Percentiles rank a stretch among this genome's conserved stretches.
phyloP scores from a whole-genome alignment of 2,797 vertebrate species.

The Triplophysa yarkandensis region DNA sequence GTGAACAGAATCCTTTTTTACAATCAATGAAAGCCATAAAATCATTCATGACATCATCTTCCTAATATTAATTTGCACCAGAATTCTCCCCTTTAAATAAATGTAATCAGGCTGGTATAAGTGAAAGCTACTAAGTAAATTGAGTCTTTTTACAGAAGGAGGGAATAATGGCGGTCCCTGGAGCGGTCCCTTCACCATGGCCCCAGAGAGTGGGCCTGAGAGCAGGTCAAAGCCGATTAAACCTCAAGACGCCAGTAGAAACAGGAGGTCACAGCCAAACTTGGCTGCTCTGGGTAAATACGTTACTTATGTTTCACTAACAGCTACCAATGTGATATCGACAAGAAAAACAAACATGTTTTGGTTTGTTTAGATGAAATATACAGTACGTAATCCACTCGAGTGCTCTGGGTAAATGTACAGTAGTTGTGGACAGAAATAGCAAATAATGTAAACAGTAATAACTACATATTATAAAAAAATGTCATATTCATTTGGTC shows the following conservation, averaged over 20 bases:
- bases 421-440: too few species aligned
- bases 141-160: conserved; percentile 77
- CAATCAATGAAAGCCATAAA: background rate
- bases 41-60: background rate
- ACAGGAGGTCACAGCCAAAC: conserved; percentile 80
- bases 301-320: conserved; percentile 32
- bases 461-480: too few species aligned
- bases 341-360: background rate
- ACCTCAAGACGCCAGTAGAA: conserved; percentile 75
- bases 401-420: background rate
- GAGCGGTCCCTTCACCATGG: conserved; percentile 65
- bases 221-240: conserved; percentile 54
- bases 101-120: background rate
- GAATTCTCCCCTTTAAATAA: conserved; percentile 1
- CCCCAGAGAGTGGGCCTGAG: conserved; percentile 64
- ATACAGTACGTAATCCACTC: background rate
- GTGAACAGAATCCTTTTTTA: background rate
- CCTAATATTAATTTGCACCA: background rate
- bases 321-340: background rate
- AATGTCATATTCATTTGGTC: too few species aligned
- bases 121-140: conserved; percentile 65
- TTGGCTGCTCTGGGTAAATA: conserved; percentile 78
- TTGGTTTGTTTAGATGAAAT: background rate
- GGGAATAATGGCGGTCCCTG: conserved; percentile 63
- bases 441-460: background rate